Base-by-base conservation (phyloP, 2,888 invertebrate genomes). In the Ochlodes sylvanus region DNA sequence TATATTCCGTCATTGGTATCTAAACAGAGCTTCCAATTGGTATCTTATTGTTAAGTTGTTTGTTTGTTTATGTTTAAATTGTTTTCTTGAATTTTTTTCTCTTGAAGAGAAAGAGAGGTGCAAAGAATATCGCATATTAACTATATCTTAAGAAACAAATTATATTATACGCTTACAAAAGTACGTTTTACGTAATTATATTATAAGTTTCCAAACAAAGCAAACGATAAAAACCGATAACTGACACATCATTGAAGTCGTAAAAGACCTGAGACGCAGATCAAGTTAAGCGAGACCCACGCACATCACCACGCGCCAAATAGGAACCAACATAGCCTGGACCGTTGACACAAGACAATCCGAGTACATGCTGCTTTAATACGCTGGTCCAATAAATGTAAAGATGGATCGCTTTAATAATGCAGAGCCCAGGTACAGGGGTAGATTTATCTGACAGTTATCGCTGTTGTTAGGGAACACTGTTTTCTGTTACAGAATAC, bases 331-430 rank as follows among this genome's bases (percentile, higher is more conserved):
- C 17, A n/a, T 67, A n/a, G 41, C 55, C 10, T 67, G 61, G 17
- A 44, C 61, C n/a, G 55, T 27, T 34, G 9, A 15, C 15, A 47
- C 38, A 15, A 38, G 34, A 10, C 12, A 38, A 44, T 47, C 15
- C 10, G 14, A 56, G 62, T 10, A 21, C 5, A 32, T 44, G n/a
- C 34, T 47, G 27, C 12, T 56, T 38, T 27, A 54, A 15, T 38
- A 56, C 21, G 6, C 38, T 55, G 67, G 67, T n/a, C 32, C 21
- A 12, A 61, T 58, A 61, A 66, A 54, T 50, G 54, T 10, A 17
- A 47, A 55, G 67, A 67, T 32, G 44, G 21, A 67, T 67, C 17
- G 34, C 54, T 61, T 67, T 67, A 67, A 67, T 67, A 67, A 67
- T 55, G 61, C 47, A 58, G 9, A 15, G 38, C 61, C 32, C 58